Evolutionary conservation across 64 coral and sea anemone genomes (phyloP).

Genomic region (Catalaphyllia jardinei): DNA sequence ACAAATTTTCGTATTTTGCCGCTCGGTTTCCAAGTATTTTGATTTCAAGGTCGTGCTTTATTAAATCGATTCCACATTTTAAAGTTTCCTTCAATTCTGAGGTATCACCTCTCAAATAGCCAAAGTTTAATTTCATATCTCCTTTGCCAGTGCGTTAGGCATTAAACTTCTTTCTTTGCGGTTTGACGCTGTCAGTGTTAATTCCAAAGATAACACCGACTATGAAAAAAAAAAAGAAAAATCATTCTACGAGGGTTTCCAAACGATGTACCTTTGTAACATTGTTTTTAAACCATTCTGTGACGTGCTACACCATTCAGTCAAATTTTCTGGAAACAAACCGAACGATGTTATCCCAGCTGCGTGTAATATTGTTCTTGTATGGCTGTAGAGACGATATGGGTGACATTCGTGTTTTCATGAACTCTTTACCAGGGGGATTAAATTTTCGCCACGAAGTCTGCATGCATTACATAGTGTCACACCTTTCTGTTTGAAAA

Average conservation of each 20-base stretch:
- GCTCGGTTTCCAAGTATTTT: background rate
- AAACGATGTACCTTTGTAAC: no score
- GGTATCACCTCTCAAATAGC: background rate
- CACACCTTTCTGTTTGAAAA: constrained; percentile 18
- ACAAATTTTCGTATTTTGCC: background rate
- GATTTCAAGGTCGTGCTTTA: background rate
- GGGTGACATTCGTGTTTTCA: background rate
- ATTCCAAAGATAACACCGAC: background rate
- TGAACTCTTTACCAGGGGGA: background rate
- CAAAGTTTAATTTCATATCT: background rate
- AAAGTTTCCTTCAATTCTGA: no score
- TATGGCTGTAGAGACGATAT: no score
- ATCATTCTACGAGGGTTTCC: background rate
- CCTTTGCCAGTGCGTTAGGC: background rate
- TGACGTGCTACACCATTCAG: no score
- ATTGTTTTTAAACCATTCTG: no score
- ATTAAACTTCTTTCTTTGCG: background rate
- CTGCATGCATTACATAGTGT: constrained; percentile 25
- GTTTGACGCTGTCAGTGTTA: background rate
- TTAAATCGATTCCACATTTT: background rate
- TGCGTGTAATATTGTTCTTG: no score
- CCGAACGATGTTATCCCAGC: no score
- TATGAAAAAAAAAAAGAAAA: no score
- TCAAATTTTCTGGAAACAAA: no score
- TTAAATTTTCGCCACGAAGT: constrained; percentile 45